Conservation (phyloP, 1,140 invertebrate genomes). For the Leptinotarsa defecta region DNA sequence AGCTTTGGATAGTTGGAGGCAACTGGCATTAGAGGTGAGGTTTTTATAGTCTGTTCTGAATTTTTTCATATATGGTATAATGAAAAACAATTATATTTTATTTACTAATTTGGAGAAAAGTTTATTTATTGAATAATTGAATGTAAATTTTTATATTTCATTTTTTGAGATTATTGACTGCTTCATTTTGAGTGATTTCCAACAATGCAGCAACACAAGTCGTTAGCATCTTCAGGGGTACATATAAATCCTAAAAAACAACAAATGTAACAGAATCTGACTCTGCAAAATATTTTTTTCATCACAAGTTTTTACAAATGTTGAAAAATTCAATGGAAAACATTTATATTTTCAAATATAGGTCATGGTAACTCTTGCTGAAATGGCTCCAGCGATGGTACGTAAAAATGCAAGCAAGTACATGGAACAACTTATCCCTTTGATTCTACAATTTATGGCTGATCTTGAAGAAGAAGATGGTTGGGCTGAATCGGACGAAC, state of each 20-base stretch:
- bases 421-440: slow-evolving; percentile 76
- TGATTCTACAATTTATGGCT: slow-evolving; percentile 94
- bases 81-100: not conserved
- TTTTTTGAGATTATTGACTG: too few species aligned
- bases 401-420: slow-evolving; percentile 86
- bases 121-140: too few species aligned
- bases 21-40: slow-evolving; percentile 85
- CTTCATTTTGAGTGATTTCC: too few species aligned
- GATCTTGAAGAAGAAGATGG: slow-evolving; percentile 92
- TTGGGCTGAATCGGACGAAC: slow-evolving; percentile 79
- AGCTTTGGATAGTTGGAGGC: slow-evolving; percentile 83
- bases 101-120: too few species aligned
- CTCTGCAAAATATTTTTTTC: too few species aligned
- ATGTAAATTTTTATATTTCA: too few species aligned
- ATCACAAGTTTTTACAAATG: too few species aligned
- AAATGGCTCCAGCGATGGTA: slow-evolving; percentile 94
- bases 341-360: slow-evolving; percentile 7
- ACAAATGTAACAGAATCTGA: too few species aligned
- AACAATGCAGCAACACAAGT: too few species aligned
- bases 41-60: not conserved
- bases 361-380: slow-evolving; percentile 86
- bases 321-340: too few species aligned
- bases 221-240: too few species aligned
- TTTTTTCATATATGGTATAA: not conserved
- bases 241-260: too few species aligned